Percentiles rank a stretch among this genome's conserved stretches.
These are phyloP conservation scores for Plagodis pulveraria DNA, from an alignment of 2,888 invertebrate genomes.

Conservation along the genomic window DNA sequence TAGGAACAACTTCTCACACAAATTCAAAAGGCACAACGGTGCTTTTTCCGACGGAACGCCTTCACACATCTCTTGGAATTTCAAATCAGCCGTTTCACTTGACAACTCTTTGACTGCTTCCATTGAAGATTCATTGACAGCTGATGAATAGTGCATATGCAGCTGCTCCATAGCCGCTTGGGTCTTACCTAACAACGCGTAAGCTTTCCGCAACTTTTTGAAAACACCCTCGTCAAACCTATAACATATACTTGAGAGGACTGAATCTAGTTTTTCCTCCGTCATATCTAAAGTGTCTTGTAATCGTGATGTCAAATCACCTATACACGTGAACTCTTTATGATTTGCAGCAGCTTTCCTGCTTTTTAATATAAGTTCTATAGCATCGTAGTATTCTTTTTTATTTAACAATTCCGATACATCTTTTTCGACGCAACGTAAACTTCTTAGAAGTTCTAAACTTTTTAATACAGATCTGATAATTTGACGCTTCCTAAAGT, in stretches of 20 bases:
- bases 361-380: conserved; percentile 94
- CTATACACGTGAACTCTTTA: conserved; percentile 95
- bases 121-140: conserved; percentile 92
- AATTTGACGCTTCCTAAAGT: conserved; percentile 94
- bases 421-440: conserved; percentile 93
- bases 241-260: conserved; percentile 90
- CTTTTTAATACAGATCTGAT: conserved; percentile 92
- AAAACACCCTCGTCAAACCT: conserved; percentile 93
- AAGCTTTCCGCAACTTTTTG: conserved; percentile 93
- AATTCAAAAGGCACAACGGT: conserved; percentile 89
- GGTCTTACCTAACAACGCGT: conserved; percentile 94
- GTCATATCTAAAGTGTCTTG: conserved; percentile 96
- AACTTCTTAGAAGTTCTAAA: conserved; percentile 78
- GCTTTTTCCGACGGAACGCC: conserved; percentile 72
- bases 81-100: conserved; percentile 58
- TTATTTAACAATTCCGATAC: conserved; percentile 92
- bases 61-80: conserved; percentile 93
- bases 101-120: conserved; percentile 84
- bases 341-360: conserved; percentile 93
- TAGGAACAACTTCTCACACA: conserved; percentile 94
- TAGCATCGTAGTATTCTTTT: conserved; percentile 95
- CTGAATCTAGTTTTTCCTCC: conserved; percentile 95
- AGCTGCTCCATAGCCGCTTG: conserved; percentile 97
- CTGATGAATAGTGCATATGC: conserved; percentile 97
- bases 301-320: conserved; percentile 92